Base-by-base conservation (phyloP, 1,140 invertebrate species). In the Papilio aristodemus region DNA sequence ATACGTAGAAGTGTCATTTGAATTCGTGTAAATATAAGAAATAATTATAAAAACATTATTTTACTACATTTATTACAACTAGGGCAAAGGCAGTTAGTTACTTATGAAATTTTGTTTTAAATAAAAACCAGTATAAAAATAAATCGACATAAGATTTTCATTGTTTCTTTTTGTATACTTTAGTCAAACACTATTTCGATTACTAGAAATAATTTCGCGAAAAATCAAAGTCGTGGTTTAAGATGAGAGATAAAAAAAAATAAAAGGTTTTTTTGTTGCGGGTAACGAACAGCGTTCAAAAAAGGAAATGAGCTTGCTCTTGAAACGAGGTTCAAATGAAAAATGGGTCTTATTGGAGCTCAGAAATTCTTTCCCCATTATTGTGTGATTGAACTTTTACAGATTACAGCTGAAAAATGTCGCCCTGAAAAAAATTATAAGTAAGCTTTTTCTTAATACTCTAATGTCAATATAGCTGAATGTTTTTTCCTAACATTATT, bases 291-390 rank as follows among this genome's bases (percentile, higher is more conserved):
- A 25, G 46, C 46, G 46, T 54, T 54, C 46, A 54, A 54, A 54
- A 54, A 54, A 54, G 46, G 46, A 54, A 54, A 54, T 54, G 46
- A 54, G 46, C 46, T 54, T 54, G 46, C 46, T 54, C 46, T 54
- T 54, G 17, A 54, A 54, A 54, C 46, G 46, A 54, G 11, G 46
- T 54, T 54, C 46, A 22, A 19, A 54, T 54, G 46, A 54, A 19
- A 54, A 54, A 54, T 54, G 11, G 17, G 17, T 54, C 19, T 22
- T 19, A 54, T 54, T 54, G 46, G 46, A 54, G 19, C 46, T 54
- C 19, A 10, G 46, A 1, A 54, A 54, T 54, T 54, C 46, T 54
- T 54, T 22, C 22, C 46, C 17, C 46, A 54, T 54, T 54, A 54
- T 54, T 54, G 46, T 54, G n/a, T 54, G 46, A 54, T 54, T 54